phyloP scores from a whole-genome alignment of 2,797 vertebrate genomes.

The Chromobotia macracanthus region DNA sequence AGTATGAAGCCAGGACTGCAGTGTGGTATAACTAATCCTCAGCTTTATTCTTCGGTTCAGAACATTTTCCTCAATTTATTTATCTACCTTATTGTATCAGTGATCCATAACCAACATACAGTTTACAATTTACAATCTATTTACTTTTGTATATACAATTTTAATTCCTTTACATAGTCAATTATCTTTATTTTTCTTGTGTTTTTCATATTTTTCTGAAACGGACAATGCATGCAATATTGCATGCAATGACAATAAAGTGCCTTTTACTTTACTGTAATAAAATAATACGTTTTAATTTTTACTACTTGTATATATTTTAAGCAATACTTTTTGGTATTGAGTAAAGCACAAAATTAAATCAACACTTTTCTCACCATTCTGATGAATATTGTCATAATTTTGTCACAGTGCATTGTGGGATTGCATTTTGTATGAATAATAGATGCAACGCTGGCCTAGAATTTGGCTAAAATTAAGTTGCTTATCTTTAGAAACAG shows the following conservation, averaged over 20 bases:
- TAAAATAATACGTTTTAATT: too few relatives aligned
- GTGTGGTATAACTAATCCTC: conserved; percentile 28
- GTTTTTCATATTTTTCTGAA: background rate
- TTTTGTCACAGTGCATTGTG: background rate
- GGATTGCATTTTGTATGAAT: background rate
- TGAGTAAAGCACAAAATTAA: background rate
- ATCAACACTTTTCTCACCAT: background rate
- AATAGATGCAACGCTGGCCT: background rate
- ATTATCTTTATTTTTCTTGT: background rate
- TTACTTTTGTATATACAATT: background rate
- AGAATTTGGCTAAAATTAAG: background rate
- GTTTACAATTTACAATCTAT: background rate
- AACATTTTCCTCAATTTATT: background rate
- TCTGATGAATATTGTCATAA: background rate
- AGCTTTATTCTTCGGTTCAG: too few relatives aligned
- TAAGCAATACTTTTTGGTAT: too few relatives aligned
- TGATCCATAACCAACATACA: background rate
- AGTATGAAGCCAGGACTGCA: conserved; percentile 16
- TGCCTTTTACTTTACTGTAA: too few relatives aligned
- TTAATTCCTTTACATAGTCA: background rate
- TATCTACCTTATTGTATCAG: background rate
- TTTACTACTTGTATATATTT: too few relatives aligned
- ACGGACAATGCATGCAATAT: background rate
- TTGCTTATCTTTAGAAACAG: background rate
- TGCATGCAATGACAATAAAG: background rate